Percentiles rank a stretch among this genome's conserved stretches.
These are phyloP conservation scores for Podiceps cristatus DNA, from an alignment of 2,113 vertebrate genomes.

Conservation along the genomic window DNA sequence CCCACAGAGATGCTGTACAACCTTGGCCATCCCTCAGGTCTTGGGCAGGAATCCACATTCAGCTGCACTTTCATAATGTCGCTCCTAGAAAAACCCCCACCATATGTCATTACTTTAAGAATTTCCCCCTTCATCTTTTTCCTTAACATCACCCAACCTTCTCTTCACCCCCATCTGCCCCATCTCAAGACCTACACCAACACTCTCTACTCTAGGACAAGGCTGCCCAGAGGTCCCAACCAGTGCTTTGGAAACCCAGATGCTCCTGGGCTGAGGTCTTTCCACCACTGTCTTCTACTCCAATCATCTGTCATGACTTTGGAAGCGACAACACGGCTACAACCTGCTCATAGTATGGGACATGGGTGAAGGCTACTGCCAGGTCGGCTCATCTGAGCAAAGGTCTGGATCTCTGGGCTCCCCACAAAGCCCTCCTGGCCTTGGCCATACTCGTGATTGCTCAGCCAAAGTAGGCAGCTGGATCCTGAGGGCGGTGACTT, in stretches of 20 bases:
- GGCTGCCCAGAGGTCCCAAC: neutral
- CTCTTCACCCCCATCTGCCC: neutral
- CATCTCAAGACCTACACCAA: neutral
- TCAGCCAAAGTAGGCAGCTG: accelerated
- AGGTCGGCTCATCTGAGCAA: accelerated
- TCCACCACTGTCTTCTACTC: neutral
- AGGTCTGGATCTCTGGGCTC: neutral
- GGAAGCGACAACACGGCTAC: accelerated
- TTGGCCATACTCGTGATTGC: accelerated
- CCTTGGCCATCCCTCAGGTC: neutral
- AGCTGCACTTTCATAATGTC: too few relatives aligned
- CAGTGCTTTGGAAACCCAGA: accelerated
- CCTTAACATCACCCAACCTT: too few relatives aligned
- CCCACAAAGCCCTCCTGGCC: neutral
- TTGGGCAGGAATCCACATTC: neutral
- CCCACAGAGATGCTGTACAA: neutral
- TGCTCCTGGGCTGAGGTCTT: neutral
- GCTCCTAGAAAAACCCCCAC: neutral
- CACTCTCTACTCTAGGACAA: neutral
- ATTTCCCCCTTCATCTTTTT: neutral
- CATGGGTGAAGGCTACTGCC: accelerated
- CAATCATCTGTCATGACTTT: neutral
- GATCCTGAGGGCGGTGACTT: accelerated
- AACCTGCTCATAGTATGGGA: neutral
- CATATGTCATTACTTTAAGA: accelerated